Base-by-base conservation (phyloP, 2,888 invertebrate genomes). In the Agriotes lineatus region DNA sequence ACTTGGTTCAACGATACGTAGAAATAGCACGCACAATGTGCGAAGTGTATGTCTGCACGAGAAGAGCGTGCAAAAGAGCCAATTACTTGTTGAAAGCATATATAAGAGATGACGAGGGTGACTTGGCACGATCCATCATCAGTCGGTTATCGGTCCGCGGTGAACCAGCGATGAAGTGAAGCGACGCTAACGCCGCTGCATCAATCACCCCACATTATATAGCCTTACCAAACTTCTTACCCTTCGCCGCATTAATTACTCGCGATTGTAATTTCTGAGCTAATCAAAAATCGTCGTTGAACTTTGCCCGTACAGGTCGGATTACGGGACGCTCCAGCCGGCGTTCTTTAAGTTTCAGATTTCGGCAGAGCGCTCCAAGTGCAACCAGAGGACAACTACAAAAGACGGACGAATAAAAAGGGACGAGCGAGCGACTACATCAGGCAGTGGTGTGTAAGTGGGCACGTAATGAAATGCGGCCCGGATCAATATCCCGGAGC, bases 401-500 rank as follows among this genome's bases (percentile, higher is more conserved):
- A 56, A 54, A 42, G 67, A 57, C 45, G 30, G n/a, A 39, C 57
- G 22, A 62, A 67, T 67, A 67, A 67, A 67, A 67, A 67, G 25
- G 59, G 58, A 60, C 44, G 57, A 60, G 33, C 42, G 20, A 50
- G 59, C 50, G 58, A 68, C 61, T 61, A 61, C 61, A 62, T 67
- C 58, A 59, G 52, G 68, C 64, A 60, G 69, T 69, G 74, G 75
- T 75, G 77, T 77, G 78, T 80, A 79, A 80, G 79, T 79, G 79
- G 78, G 78, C 80, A 78, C 79, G 79, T 81, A 81, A 82, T 81
- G 80, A 82, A 81, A 82, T 81, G 79, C 78, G 78, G 79, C 78
- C 76, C 76, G 80, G 82, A 82, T 82, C 82, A 81, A 82, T 82
- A 82, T 81, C 80, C 80, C 79, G 78, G 78, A 78, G 80, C 79